Conservation (phyloP, 2,113 vertebrate species). For the Rhynchopsitta pachyrhyncha region DNA sequence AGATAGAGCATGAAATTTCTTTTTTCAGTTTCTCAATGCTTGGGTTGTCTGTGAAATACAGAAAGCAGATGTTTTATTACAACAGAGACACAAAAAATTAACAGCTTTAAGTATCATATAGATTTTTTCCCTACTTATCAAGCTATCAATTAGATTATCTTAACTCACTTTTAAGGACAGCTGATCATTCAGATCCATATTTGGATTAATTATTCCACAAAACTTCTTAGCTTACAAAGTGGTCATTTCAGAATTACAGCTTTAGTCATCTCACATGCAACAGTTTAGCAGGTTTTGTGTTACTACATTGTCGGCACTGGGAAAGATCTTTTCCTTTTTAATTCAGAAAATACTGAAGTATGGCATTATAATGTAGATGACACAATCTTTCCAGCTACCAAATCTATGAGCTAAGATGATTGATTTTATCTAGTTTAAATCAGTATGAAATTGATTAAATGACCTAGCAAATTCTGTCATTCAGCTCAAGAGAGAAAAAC, state of each 20-base stretch:
- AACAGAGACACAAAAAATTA: neutral
- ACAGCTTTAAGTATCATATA: neutral
- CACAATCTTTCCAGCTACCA: slow-evolving; percentile 10
- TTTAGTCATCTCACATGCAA: neutral
- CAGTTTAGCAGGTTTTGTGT: neutral
- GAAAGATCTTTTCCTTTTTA: neutral
- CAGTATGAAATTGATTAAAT: slow-evolving; percentile 55
- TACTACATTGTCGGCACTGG: neutral
- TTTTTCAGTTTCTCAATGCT: neutral
- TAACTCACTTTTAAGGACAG: neutral
- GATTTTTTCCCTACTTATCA: neutral
- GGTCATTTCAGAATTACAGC: neutral
- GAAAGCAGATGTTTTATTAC: neutral
- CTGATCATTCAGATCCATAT: neutral
- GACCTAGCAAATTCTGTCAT: slow-evolving; percentile 18
- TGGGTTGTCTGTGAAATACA: neutral
- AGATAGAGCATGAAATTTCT: neutral
- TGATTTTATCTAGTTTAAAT: slow-evolving; percentile 57
- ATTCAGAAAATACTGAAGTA: neutral
- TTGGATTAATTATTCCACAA: neutral
- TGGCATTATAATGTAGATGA: neutral
- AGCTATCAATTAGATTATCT: neutral
- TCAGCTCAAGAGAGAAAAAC: neutral
- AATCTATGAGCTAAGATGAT: slow-evolving; percentile 32
- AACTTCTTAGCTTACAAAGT: neutral